Evolutionary conservation across 2,797 vertebrate species (phyloP), one percentile per base, ranked within the genome.

Genomic region (Pipistrellus pygmaeus): DNA sequence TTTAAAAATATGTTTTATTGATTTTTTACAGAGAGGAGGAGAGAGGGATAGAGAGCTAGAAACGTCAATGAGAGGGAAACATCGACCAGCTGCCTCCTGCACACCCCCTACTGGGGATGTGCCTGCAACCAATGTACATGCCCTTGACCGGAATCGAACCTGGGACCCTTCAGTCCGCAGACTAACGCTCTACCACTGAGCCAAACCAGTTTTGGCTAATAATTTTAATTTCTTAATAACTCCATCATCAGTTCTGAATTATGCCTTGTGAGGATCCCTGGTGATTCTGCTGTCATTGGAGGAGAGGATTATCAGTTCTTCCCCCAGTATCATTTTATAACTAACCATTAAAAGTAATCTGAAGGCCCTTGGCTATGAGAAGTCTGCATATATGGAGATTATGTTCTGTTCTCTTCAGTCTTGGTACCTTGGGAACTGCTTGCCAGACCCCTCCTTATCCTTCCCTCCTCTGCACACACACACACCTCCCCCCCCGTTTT

Each of bases 191-290:
- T 41, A 41, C 6, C 38, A 6, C 38, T 41, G 38, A 41, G 38
- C 38, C 38, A 41, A 41, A 41, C 38, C 38, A 3, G 38, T 41
- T 41, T 41, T 3, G 38, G 38, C 38, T 76, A 32, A 35, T 82
- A 35, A 71, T 62, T 94, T 44, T 71, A 88, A 21, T 95, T 88
- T 91, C 73, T 86, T 83, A 94, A 91, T 85, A 93, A 93, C 32
- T 62, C 25, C 55, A 69, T 92, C 60, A 35, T 92, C 55, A 35
- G 3, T 94, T 96, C 77, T 85, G 57, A 90, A 90, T 96, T 83
- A 90, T 86, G 73, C 75, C 53, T 13, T 21, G 18, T 80, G 77
- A 92, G 84, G 60, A 72, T 69, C 62, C 21, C 71, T 87, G 35
- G 23, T 85, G 71, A 76, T 27, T 94, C 85, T 57, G 15, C 88